These are phyloP conservation scores for Palythoa grandis DNA, from an alignment of 92 coral and sea anemone genomes.

Conservation along the genomic window DNA sequence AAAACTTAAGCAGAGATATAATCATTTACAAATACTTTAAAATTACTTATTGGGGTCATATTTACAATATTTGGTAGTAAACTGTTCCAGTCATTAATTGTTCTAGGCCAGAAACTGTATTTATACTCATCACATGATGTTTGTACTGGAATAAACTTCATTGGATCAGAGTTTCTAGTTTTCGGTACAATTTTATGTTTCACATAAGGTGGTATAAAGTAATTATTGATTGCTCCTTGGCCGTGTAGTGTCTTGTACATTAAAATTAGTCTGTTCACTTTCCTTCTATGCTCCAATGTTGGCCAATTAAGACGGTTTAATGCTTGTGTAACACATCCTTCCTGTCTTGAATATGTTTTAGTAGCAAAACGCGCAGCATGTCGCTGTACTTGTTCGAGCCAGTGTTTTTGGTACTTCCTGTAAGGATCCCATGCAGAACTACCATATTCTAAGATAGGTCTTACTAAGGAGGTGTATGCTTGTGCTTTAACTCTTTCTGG, in stretches of 20 bases:
- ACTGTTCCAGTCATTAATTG: conserved; percentile 6
- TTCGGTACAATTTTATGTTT: conserved; percentile 3
- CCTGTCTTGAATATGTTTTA: conserved; percentile 45
- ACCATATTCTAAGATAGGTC: conserved; percentile 50
- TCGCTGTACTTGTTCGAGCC: conserved; percentile 49
- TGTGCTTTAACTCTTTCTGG: conserved; percentile 51
- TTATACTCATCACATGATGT: conserved; percentile 8
- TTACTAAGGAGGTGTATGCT: conserved; percentile 48
- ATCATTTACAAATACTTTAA: not conserved
- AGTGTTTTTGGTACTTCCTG: conserved; percentile 22
- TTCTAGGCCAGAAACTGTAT: no score
- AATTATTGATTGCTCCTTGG: no score
- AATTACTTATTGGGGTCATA: no score
- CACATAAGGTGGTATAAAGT: conserved; percentile 6
- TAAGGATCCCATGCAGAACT: conserved; percentile 46
- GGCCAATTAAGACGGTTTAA: no score
- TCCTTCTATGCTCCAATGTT: no score
- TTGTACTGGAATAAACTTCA: conserved; percentile 5
- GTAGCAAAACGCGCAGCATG: conserved; percentile 50
- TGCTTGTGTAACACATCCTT: conserved; percentile 40
- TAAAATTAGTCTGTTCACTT: no score
- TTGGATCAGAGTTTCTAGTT: conserved; percentile 5
- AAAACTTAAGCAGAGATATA: not conserved
- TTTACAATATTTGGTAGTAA: not conserved
- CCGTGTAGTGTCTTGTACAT: no score